phyloP scores from a whole-genome alignment of 1,140 invertebrate genomes.

The Polypedilum vanderplanki region DNA sequence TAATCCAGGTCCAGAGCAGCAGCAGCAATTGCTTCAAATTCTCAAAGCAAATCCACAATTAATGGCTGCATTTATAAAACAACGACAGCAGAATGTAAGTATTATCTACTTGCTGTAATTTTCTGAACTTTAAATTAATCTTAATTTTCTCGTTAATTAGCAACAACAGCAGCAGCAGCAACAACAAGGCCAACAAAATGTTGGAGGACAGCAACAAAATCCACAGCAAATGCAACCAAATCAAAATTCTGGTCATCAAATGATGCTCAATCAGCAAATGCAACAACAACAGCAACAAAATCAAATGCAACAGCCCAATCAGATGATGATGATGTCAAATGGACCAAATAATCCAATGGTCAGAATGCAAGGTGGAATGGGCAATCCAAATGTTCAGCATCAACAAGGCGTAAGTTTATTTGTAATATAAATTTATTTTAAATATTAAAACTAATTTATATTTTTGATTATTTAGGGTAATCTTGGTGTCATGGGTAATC shows the following conservation, averaged over 20 bases:
- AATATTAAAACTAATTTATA: not conserved
- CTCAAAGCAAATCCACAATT: slow-evolving; percentile 90
- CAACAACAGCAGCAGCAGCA: slow-evolving; percentile 46
- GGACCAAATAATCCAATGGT: slow-evolving; percentile 43
- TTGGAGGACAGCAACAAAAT: slow-evolving; percentile 48
- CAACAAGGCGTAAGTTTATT: slow-evolving; percentile 38
- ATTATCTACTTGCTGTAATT: slow-evolving; percentile 25
- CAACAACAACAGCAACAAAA: slow-evolving; percentile 41
- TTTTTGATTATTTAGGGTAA: not conserved
- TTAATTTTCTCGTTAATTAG: not conserved
- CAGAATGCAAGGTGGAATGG: slow-evolving; percentile 42
- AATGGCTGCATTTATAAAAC: slow-evolving; percentile 95
- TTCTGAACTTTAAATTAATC: not conserved
- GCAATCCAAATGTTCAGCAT: slow-evolving; percentile 39
- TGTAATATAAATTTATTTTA: slow-evolving; percentile 23
- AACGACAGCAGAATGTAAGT: slow-evolving; percentile 54
- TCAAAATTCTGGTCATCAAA: slow-evolving; percentile 34
- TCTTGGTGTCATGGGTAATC: not conserved
- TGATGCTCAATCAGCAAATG: slow-evolving; percentile 31
- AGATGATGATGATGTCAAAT: slow-evolving; percentile 37
- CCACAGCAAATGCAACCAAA: slow-evolving; percentile 38
- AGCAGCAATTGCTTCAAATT: slow-evolving; percentile 86
- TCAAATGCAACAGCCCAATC: slow-evolving; percentile 39
- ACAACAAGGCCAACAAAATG: slow-evolving; percentile 47
- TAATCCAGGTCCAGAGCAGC: slow-evolving; percentile 77